phyloP scores from a whole-genome alignment of 2,797 vertebrate genomes.

The Anabas testudineus region DNA sequence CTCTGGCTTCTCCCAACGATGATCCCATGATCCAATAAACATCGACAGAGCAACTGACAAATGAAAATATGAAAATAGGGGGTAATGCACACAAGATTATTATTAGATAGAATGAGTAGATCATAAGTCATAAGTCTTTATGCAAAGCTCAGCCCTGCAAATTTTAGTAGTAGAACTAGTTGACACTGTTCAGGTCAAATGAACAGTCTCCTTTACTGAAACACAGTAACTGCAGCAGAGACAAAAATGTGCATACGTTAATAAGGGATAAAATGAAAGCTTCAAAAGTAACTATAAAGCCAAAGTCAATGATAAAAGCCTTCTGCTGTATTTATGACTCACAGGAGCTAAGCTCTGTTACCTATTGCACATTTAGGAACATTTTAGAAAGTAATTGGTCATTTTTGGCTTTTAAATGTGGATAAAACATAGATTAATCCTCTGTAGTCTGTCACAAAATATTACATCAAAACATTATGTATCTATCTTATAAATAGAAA shows the following conservation, averaged over 20 bases:
- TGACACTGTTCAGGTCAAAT: constrained; percentile 13
- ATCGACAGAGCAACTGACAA: background rate
- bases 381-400: constrained; percentile 53
- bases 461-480: constrained; percentile 27
- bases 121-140: constrained; percentile 28
- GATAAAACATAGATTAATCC: constrained; percentile 33
- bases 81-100: background rate
- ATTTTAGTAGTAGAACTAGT: constrained; percentile 31
- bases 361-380: constrained; percentile 57
- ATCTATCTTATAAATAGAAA: constrained; percentile 43
- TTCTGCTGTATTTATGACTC: constrained; percentile 53
- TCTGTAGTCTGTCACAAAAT: constrained; percentile 26
- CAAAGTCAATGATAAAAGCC: constrained; percentile 33
- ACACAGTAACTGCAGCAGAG: constrained; percentile 34
- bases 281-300: constrained; percentile 47
- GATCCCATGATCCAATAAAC: constrained; percentile 83
- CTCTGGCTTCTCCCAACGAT: constrained; percentile 74
- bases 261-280: constrained; percentile 37
- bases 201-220: constrained; percentile 39
- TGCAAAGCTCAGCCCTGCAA: constrained; percentile 36
- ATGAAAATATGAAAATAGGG: constrained; percentile 1
- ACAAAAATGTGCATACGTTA: constrained; percentile 35
- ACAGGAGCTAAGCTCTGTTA: constrained; percentile 38
- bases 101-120: constrained; percentile 31
- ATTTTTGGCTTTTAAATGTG: constrained; percentile 40